Conservation (phyloP, 2,888 invertebrate genomes). For the Eueremaeus valkanovi region DNA sequence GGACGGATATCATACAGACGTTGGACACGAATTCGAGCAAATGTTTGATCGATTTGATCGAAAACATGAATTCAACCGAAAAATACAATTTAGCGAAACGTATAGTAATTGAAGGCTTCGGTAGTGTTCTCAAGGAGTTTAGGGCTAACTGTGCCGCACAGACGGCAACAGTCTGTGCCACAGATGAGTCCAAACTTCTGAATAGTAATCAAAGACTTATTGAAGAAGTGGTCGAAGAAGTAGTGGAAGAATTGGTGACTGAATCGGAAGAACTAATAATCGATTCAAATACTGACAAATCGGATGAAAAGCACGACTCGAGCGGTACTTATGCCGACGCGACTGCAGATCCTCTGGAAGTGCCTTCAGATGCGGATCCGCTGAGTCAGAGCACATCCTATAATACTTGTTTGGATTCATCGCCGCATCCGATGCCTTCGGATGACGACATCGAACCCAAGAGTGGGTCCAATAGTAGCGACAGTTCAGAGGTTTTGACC, state of each 20-base stretch:
- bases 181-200: not conserved
- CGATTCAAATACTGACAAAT: not conserved
- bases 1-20: not conserved
- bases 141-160: not conserved
- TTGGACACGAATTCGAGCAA: not conserved
- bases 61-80: not conserved
- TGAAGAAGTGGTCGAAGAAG: not conserved
- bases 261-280: not conserved
- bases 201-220: not conserved
- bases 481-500: too few relatives aligned
- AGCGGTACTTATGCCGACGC: not conserved
- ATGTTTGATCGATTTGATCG: not conserved
- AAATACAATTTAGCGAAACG: constrained; percentile 17
- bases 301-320: not conserved
- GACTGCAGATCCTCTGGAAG: not conserved
- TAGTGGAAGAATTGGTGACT: not conserved
- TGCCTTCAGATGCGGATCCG: not conserved
- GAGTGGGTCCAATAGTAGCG: too few relatives aligned
- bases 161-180: not conserved
- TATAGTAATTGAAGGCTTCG: not conserved
- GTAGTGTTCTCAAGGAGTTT: not conserved
- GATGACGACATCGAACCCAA: not conserved
- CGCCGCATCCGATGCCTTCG: not conserved
- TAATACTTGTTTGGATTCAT: not conserved
- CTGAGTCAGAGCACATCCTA: not conserved